phyloP scores from a whole-genome alignment of 2,888 invertebrate genomes.

The Lithophane semibrunnea region DNA sequence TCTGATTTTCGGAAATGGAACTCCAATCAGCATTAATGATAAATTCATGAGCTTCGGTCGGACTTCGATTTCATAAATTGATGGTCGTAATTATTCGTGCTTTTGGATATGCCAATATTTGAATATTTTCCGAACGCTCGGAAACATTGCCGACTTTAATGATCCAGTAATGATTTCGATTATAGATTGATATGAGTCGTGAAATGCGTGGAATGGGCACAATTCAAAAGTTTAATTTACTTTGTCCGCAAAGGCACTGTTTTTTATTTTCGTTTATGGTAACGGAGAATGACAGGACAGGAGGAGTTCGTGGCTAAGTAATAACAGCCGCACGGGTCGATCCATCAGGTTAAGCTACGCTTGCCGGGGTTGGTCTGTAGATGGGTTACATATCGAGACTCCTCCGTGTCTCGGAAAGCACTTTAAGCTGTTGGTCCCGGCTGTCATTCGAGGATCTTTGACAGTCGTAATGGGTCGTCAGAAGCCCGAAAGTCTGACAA shows the following conservation, averaged over 20 bases:
- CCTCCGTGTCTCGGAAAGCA: no score
- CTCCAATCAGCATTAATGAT: slow-evolving; percentile 1
- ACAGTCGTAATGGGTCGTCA: no score
- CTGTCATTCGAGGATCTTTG: no score
- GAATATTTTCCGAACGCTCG: not conserved
- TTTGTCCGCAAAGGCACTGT: not conserved
- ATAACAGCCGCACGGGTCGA: no score
- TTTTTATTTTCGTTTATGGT: not conserved
- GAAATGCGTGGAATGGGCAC: not conserved
- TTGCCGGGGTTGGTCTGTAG: no score
- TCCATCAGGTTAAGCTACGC: no score
- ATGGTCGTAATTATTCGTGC: slow-evolving; percentile 19
- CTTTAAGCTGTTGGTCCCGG: no score
- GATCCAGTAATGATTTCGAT: slow-evolving; percentile 6
- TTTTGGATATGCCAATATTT: slow-evolving; percentile 25
- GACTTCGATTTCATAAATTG: slow-evolving; percentile 17
- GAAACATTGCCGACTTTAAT: slow-evolving; percentile 3
- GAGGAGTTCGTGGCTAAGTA: no score
- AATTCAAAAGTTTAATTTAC: not conserved
- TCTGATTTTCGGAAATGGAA: not conserved
- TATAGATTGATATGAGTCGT: not conserved
- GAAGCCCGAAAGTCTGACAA: no score
- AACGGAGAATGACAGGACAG: no score
- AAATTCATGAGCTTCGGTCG: slow-evolving; percentile 8
- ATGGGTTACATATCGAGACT: no score